Percentiles rank a stretch among this genome's conserved stretches.
These are phyloP conservation scores for Saccopteryx leptura DNA, from an alignment of 2,113 vertebrate species.

Conservation along the genomic window DNA sequence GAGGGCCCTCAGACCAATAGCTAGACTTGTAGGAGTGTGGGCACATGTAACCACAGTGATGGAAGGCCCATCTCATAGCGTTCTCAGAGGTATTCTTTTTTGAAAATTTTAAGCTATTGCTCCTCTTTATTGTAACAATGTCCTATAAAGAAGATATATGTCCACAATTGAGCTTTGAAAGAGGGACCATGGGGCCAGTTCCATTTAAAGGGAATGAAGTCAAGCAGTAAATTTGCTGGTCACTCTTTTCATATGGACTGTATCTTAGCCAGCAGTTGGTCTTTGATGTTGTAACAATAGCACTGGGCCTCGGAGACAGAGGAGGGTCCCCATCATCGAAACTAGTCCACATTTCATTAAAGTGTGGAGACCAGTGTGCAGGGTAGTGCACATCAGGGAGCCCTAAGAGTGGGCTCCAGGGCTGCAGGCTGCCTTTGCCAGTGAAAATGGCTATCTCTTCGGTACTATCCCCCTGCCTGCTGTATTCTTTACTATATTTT, in stretches of 20 bases:
- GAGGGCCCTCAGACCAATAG: slow-evolving; percentile 82
- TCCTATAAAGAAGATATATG: slow-evolving; percentile 93
- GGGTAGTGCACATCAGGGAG: slow-evolving; percentile 51
- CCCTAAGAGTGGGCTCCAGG: slow-evolving; percentile 46
- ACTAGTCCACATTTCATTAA: slow-evolving; percentile 84
- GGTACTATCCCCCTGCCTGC: neutral
- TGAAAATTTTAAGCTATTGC: slow-evolving; percentile 85
- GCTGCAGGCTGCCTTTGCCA: slow-evolving; percentile 53
- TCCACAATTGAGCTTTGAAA: slow-evolving; percentile 89
- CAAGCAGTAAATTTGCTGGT: slow-evolving; percentile 92
- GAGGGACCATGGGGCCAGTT: slow-evolving; percentile 86
- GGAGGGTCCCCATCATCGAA: slow-evolving; percentile 84
- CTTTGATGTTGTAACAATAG: slow-evolving; percentile 93
- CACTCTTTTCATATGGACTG: slow-evolving; percentile 91
- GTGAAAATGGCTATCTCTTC: slow-evolving; percentile 20
- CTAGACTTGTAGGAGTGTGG: slow-evolving; percentile 84
- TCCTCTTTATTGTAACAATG: slow-evolving; percentile 89
- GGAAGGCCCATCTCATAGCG: slow-evolving; percentile 87
- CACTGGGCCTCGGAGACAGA: slow-evolving; percentile 86
- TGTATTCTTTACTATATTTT: slow-evolving; percentile 59
- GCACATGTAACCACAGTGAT: slow-evolving; percentile 90
- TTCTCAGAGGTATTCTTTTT: slow-evolving; percentile 88
- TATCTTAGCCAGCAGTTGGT: slow-evolving; percentile 90
- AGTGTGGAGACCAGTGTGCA: slow-evolving; percentile 77
- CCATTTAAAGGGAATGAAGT: slow-evolving; percentile 91